A percentile compares a stretch with the other conserved stretches of the same genome.
Evolutionary conservation across 2,888 invertebrate species (phyloP).

Genomic region (Nephrotoma flavescens): DNA sequence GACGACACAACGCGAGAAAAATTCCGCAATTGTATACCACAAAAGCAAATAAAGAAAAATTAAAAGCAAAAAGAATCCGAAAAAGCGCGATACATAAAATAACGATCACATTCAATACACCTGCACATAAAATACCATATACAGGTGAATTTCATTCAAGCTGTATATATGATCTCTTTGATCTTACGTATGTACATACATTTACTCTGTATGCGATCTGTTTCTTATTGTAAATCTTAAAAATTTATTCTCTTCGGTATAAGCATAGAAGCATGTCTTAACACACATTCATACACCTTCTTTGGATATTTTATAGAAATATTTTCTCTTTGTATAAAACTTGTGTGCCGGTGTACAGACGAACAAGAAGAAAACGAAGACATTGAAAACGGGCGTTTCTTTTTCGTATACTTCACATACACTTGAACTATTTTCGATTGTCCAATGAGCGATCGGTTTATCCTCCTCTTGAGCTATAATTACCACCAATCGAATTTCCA

Average conservation of each 20-base stretch:
- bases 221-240: neutral
- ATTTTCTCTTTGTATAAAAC: neutral
- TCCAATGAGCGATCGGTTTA: neutral
- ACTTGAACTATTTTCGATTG: neutral
- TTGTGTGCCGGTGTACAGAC: neutral
- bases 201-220: neutral
- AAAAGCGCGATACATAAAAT: neutral
- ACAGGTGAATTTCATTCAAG: neutral
- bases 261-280: neutral
- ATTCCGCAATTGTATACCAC: neutral
- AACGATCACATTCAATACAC: neutral
- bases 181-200: neutral
- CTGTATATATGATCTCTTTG: neutral
- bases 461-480: slow-evolving; percentile 1
- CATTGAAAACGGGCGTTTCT: neutral
- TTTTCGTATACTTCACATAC: neutral
- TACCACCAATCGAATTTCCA: slow-evolving; percentile 2
- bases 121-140: neutral
- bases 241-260: neutral
- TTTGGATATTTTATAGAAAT: neutral
- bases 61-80: neutral
- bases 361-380: neutral
- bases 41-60: neutral
- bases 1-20: neutral
- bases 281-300: neutral